Evolutionary conservation across 1,140 invertebrate genomes (phyloP).

Genomic region (Caenorhabditis inopinata): DNA sequence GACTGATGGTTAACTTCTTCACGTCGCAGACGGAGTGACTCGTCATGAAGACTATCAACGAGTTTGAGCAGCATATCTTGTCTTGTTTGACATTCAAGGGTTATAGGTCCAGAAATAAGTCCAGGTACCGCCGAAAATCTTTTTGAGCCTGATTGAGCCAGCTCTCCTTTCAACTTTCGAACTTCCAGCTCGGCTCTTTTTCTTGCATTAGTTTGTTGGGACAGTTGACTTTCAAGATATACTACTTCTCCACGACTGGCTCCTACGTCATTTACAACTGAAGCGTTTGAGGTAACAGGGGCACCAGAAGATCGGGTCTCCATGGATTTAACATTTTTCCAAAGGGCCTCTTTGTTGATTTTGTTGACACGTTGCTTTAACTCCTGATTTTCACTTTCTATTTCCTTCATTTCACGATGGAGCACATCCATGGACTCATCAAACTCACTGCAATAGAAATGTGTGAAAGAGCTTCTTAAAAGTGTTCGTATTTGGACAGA

Average conservation of each 20-base stretch:
- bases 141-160: neutral
- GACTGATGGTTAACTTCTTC: conserved; percentile 13
- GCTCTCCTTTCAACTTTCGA: neutral
- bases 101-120: neutral
- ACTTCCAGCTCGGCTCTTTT: neutral
- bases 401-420: conserved; percentile 16
- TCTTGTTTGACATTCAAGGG: conserved; percentile 19
- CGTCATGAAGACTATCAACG: conserved; percentile 2
- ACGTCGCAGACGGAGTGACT: conserved; percentile 1
- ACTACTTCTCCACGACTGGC: neutral
- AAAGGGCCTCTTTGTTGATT: conserved; percentile 39
- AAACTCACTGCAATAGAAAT: conserved; percentile 30
- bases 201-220: neutral
- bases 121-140: conserved; percentile 1
- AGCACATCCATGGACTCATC: conserved; percentile 28
- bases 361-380: conserved; percentile 39
- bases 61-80: neutral
- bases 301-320: neutral
- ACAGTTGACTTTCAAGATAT: conserved; percentile 7
- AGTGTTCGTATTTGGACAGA: too few species aligned
- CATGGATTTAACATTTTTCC: neutral
- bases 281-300: neutral
- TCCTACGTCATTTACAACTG: neutral
- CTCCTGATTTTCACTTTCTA: conserved; percentile 35
- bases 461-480: too few species aligned